phyloP scores from a whole-genome alignment of 2,888 invertebrate genomes.

The Cheilosia variabilis region DNA sequence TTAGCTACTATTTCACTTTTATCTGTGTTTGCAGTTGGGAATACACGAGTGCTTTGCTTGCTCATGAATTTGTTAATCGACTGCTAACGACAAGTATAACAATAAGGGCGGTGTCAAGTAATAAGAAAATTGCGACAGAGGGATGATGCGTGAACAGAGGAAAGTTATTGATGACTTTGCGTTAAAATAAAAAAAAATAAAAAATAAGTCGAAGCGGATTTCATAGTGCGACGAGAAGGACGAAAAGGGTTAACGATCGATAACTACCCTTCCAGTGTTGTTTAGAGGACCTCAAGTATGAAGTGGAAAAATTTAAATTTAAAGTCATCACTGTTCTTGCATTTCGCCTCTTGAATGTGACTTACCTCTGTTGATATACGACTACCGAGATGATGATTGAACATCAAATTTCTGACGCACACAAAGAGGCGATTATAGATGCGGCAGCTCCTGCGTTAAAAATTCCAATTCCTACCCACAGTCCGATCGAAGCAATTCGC shows the following conservation, averaged over 20 bases:
- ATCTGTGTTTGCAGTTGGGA: constrained; percentile 39
- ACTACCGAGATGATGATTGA: constrained; percentile 37
- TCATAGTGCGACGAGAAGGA: too few relatives aligned
- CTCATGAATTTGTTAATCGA: constrained; percentile 31
- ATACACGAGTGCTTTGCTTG: constrained; percentile 23
- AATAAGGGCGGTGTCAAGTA: constrained; percentile 61
- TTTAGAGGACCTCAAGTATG: neutral
- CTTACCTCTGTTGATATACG: neutral
- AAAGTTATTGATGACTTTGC: constrained; percentile 15
- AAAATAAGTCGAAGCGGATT: neutral
- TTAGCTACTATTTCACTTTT: constrained; percentile 36
- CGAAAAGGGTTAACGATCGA: constrained; percentile 4
- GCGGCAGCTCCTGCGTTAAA: constrained; percentile 69
- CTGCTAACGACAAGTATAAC: constrained; percentile 47
- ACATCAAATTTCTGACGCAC: constrained; percentile 61
- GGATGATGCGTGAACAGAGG: constrained; percentile 23
- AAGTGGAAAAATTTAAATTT: neutral
- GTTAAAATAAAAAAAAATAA: neutral
- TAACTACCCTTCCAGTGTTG: neutral
- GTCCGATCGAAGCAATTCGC: constrained; percentile 33
- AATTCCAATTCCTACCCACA: constrained; percentile 38
- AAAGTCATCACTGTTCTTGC: neutral
- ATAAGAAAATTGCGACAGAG: constrained; percentile 26
- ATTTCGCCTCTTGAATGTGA: constrained; percentile 5
- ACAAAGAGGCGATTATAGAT: constrained; percentile 60